Evolutionary conservation across 2,113 vertebrate genomes (phyloP).

Genomic region (Ramphastos sulfuratus): DNA sequence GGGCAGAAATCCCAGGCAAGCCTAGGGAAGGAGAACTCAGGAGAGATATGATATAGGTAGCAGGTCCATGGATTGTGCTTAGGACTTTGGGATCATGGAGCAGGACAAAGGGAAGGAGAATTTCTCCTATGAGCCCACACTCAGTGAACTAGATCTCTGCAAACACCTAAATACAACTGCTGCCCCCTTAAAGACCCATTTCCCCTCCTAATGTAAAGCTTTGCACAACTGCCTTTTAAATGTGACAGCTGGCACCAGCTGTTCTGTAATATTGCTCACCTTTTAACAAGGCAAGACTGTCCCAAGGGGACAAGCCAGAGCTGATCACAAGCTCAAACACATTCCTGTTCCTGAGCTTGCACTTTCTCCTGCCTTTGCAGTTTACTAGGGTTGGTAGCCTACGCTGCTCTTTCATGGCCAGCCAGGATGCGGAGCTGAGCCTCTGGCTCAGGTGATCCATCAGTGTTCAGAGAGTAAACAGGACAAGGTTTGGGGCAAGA

Average conservation of each 20-base stretch:
- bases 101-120: fast-evolving
- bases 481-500: neutral
- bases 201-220: neutral
- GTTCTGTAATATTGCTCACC: neutral
- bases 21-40: neutral
- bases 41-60: neutral
- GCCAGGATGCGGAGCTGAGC: neutral
- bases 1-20: neutral
- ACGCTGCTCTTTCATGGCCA: neutral
- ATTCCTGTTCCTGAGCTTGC: neutral
- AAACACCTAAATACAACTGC: neutral
- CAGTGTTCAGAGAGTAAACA: neutral
- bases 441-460: neutral
- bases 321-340: neutral
- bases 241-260: neutral
- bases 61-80: neutral
- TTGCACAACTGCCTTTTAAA: neutral
- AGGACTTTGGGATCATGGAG: neutral
- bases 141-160: neutral
- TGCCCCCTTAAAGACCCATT: neutral
- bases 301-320: neutral
- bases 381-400: neutral
- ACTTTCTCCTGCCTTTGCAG: neutral
- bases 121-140: neutral
- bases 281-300: neutral